Evolutionary conservation across 2,113 vertebrate genomes (phyloP), one percentile per base, ranked within the genome.

Genomic region (Anseranas semipalmata): DNA sequence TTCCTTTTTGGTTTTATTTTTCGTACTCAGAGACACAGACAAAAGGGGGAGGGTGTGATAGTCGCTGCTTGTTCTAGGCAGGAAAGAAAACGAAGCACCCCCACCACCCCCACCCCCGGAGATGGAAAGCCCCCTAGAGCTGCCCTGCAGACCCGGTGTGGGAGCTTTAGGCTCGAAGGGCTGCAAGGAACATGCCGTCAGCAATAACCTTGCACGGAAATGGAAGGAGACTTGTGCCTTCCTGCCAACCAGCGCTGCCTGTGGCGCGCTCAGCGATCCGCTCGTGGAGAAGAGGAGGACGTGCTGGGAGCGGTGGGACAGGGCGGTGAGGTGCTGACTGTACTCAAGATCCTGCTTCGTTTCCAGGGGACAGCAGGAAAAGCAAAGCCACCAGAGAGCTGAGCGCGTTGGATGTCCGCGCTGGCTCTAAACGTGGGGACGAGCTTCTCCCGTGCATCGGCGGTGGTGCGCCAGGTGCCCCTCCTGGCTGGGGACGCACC

Each of bases 1-100:
- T 97, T 97, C 83, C 68, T 63, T 93, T 95, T 65, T 2, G 4
- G n/a, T 89, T 91, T 72, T 68, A 16, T 72, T 96, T 87, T 95
- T 90, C 17, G 10, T 55, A 72, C 3, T 0, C 46, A 86, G 48
- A 92, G 84, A 70, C 20, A 35, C 6, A 55, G 1, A 19, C 7
- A 12, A n/a, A 28, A 32, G 35, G 58, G 60, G 55, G 32, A 70
- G 37, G 6, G 18, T 25, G 46, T 65, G 14, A 76, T 25, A 78
- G 87, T 58, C 81, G 6, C 53, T 80, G n/a, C 18, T 66, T 89
- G 35, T 85, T 81, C 70, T 91, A 50, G 81, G 79, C 1, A 0
- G 11, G 32, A 90, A 27, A 62, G 19, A 89, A 80, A 88, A 85
- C 0, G 4, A 62, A 93, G 90, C 89, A 1, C 53, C 20, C 32